A percentile compares a stretch with the other conserved stretches of the same genome.
These are phyloP conservation scores for Halictus rubicundus DNA, from an alignment of 1,140 invertebrate genomes.

Conservation along the genomic window DNA sequence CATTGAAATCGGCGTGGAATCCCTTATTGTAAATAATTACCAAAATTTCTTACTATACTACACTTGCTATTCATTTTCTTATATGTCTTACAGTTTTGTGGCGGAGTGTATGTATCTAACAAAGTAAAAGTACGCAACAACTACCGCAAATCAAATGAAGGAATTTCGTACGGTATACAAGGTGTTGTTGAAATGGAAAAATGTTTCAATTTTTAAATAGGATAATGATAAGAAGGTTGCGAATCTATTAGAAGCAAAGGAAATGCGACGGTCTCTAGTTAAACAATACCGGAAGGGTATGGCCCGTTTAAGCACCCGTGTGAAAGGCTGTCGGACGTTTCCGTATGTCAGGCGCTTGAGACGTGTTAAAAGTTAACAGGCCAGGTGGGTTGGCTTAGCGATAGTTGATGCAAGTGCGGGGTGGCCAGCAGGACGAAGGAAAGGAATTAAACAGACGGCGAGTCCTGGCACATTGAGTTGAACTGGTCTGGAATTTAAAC, in stretches of 20 bases:
- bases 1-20: no score
- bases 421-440: conserved; percentile 51
- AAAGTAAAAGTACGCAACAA: no score
- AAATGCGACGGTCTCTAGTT: conserved; percentile 57
- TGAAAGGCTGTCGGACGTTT: conserved; percentile 30
- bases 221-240: conserved; percentile 10
- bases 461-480: conserved; percentile 77
- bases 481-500: conserved; percentile 76
- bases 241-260: conserved; percentile 8
- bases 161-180: no score
- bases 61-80: no score
- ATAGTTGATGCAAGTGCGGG: conserved; percentile 33
- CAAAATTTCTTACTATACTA: no score
- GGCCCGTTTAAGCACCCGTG: conserved; percentile 32
- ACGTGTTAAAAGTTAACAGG: conserved; percentile 55
- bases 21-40: no score
- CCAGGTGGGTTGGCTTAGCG: conserved; percentile 45
- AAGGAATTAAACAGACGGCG: conserved; percentile 74
- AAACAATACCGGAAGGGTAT: conserved; percentile 38
- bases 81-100: no score
- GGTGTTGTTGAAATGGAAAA: neutral
- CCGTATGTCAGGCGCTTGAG: conserved; percentile 45
- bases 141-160: no score
- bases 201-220: conserved; percentile 1
- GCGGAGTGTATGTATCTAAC: no score